Evolutionary conservation across 2,888 invertebrate genomes (phyloP).

Genomic region (Epistrophella euchroma): DNA sequence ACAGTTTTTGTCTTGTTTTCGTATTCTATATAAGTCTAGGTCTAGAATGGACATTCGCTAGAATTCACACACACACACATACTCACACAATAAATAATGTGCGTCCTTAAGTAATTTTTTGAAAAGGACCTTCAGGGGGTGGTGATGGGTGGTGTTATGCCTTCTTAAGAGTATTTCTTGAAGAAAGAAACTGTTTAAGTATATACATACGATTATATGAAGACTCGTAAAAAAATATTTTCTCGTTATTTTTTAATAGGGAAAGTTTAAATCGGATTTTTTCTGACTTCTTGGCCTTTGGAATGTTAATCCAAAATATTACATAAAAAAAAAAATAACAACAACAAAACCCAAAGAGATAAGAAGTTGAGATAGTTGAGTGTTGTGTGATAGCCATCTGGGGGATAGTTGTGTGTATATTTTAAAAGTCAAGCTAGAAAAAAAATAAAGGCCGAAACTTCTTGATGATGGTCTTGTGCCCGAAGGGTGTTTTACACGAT

Average conservation of each 20-base stretch:
- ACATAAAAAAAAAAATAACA: constrained; percentile 25
- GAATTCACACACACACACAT: neutral
- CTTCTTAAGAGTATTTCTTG: neutral
- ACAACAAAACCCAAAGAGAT: constrained; percentile 29
- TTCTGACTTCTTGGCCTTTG: constrained; percentile 46
- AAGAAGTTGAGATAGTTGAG: constrained; percentile 57
- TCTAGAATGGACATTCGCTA: constrained; percentile 61
- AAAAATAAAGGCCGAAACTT: constrained; percentile 47
- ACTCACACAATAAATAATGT: neutral
- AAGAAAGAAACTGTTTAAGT: constrained; percentile 41
- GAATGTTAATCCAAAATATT: constrained; percentile 69
- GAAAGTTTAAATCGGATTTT: constrained; percentile 74
- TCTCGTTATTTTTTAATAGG: constrained; percentile 75
- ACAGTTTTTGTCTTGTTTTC: constrained; percentile 66
- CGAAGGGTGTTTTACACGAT: constrained; percentile 39
- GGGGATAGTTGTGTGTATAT: constrained; percentile 21
- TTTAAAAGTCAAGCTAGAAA: constrained; percentile 8
- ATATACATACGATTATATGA: constrained; percentile 38
- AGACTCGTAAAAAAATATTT: constrained; percentile 70
- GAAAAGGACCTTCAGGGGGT: neutral
- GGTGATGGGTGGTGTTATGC: neutral
- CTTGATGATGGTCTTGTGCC: constrained; percentile 32
- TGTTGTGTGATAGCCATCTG: constrained; percentile 60
- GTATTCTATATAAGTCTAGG: constrained; percentile 50
- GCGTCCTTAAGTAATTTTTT: constrained; percentile 16